Evolutionary conservation across 2,113 vertebrate genomes (phyloP), one percentile per base, ranked within the genome.

Genomic region (Melanerpes formicivorus): DNA sequence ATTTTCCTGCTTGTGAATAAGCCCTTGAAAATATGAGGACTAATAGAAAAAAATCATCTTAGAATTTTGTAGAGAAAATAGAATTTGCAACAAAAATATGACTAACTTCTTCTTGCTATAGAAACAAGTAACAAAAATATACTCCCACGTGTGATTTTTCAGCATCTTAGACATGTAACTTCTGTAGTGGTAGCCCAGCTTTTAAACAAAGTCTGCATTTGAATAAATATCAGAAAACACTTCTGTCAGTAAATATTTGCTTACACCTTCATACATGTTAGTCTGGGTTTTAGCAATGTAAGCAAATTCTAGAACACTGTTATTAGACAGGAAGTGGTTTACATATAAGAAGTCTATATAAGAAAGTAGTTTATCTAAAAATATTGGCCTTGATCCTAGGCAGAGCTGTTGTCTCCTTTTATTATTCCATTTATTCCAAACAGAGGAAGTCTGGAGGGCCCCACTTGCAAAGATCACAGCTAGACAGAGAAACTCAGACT

Each of bases 281-380:
- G 21, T 81, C 83, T 80, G 48, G 23, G 48, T 75, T 94, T 93
- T 66, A 76, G 80, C 58, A 96, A 78, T 42, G 56, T 59, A 87
- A 67, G 63, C 65, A 96, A 96, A 90, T 88, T 66, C 55, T 91
- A 66, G 62, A 93, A 70, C 18, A 25, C 17, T 69, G 69, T 40
- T 93, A 94, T 95, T 86, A 94, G 25, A 66, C 87, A 84, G 69
- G 46, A 96, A 94, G n/a, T 95, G 79, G 85, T 86, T 93, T 95
- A 87, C 7, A 11, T 80, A 0, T 34, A 72, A 74, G 7, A 90
- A 91, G 83, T 86, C 82, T 80, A 74, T 88, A 82, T 44, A 88
- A 77, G 48, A 89, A 91, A 74, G 26, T n/a, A 59, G 70, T 75
- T 63, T 79, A 81, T 80, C 54, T 80, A 55, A 80, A 93, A 80